Evolutionary conservation across 2,113 vertebrate species (phyloP).

Genomic region (Malurus melanocephalus): DNA sequence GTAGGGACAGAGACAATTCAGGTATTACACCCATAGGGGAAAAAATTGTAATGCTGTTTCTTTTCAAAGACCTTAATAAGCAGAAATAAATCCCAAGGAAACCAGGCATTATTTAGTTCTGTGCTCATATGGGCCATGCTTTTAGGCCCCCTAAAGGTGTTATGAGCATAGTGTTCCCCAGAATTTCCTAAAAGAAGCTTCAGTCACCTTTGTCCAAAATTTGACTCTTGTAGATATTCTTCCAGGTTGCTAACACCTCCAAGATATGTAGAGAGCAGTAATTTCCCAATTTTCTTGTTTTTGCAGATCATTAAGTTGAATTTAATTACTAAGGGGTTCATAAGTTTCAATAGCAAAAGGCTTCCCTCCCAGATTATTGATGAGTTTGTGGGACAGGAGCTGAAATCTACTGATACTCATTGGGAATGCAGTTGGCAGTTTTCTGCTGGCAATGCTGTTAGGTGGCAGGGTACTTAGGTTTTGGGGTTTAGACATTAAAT

Average conservation of each 20-base stretch:
- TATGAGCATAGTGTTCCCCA: background rate
- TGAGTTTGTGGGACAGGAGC: background rate
- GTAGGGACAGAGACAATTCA: background rate
- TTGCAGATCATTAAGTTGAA: background rate
- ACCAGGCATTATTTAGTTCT: background rate
- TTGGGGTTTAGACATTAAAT: background rate
- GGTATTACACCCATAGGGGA: background rate
- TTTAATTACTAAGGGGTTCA: background rate
- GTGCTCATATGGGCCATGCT: background rate
- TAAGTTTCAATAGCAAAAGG: background rate
- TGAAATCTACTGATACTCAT: background rate
- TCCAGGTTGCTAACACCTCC: background rate
- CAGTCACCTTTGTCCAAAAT: background rate
- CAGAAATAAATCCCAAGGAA: background rate
- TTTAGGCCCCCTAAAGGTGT: background rate
- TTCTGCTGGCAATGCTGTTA: background rate
- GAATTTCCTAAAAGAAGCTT: background rate
- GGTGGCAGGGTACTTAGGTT: background rate
- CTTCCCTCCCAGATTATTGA: background rate
- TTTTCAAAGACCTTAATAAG: background rate
- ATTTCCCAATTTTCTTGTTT: background rate
- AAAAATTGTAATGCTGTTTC: background rate
- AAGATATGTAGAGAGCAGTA: background rate
- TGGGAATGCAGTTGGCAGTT: background rate
- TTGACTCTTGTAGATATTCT: background rate